Percentiles rank a stretch among this genome's conserved stretches.
These are phyloP conservation scores for Gonocerus acuteangulatus DNA, from an alignment of 2,888 invertebrate genomes.

Conservation along the genomic window DNA sequence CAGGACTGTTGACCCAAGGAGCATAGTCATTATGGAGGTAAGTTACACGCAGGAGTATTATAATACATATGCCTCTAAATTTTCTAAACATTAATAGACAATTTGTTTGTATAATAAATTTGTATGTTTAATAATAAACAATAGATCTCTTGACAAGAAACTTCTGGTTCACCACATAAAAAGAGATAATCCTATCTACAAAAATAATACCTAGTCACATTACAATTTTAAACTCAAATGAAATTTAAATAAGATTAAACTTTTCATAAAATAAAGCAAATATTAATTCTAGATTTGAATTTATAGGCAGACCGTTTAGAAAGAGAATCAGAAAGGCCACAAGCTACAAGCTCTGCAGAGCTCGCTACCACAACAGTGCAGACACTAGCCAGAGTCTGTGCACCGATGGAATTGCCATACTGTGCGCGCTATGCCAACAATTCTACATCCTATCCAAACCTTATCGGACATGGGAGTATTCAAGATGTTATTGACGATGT, in stretches of 20 bases:
- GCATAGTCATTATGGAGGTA: conserved; percentile 55
- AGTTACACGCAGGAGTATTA: no score
- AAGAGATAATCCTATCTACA: no score
- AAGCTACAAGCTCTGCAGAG: conserved; percentile 27
- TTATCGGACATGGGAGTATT: conserved; percentile 58
- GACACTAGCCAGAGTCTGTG: conserved; percentile 59
- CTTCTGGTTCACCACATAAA: no score
- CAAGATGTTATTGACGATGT: conserved; percentile 65
- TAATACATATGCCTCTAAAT: not conserved
- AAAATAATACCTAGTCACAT: no score
- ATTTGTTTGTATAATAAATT: no score
- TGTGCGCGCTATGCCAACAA: conserved; percentile 67
- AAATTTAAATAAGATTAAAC: no score
- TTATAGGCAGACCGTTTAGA: conserved; percentile 1
- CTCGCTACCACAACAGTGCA: conserved; percentile 31
- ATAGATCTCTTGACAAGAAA: no score
- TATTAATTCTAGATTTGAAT: no score
- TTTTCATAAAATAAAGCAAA: no score
- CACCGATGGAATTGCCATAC: conserved; percentile 57
- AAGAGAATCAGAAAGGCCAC: not conserved
- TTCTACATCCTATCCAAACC: conserved; percentile 73
- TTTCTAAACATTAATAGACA: not conserved
- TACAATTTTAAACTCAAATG: no score
- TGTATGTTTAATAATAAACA: no score
- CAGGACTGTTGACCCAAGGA: conserved; percentile 56